Conservation (phyloP, 2,113 vertebrate species). For the Campylomormyrus tamandua region DNA sequence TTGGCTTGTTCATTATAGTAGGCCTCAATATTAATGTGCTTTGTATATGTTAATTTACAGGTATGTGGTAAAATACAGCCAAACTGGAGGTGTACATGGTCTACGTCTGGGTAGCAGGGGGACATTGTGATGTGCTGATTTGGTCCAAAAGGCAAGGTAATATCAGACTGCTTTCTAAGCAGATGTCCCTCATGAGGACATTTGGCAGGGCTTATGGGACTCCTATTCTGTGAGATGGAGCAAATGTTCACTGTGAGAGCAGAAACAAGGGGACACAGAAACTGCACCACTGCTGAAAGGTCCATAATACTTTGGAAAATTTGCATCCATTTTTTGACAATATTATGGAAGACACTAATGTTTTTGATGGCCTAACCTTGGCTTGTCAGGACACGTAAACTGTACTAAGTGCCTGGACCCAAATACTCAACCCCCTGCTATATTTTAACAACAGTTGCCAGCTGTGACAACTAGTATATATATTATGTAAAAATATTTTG, state of each 20-base stretch:
- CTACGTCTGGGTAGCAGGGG: not conserved
- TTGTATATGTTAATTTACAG: not conserved
- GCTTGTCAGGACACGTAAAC: constrained; percentile 13
- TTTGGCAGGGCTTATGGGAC: not conserved
- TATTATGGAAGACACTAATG: not conserved
- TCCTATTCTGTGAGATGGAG: not conserved
- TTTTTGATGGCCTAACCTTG: not conserved
- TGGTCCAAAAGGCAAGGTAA: not conserved
- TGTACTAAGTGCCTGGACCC: constrained; percentile 23
- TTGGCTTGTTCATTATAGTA: not conserved
- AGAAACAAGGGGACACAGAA: not conserved
- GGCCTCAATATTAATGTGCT: not conserved
- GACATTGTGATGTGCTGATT: not conserved
- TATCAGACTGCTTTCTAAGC: not conserved
- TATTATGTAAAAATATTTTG: constrained; percentile 11
- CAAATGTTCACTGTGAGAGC: not conserved
- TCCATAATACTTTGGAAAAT: not conserved
- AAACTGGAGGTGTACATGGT: not conserved
- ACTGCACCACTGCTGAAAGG: constrained; percentile 3
- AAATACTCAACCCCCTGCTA: constrained; percentile 18
- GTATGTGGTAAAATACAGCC: constrained; percentile 9
- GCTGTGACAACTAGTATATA: not conserved
- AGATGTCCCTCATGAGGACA: not conserved
- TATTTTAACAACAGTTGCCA: constrained; percentile 6
- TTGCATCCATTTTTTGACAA: not conserved